Conservation (phyloP, 2,113 vertebrate genomes). For the Riparia riparia region DNA sequence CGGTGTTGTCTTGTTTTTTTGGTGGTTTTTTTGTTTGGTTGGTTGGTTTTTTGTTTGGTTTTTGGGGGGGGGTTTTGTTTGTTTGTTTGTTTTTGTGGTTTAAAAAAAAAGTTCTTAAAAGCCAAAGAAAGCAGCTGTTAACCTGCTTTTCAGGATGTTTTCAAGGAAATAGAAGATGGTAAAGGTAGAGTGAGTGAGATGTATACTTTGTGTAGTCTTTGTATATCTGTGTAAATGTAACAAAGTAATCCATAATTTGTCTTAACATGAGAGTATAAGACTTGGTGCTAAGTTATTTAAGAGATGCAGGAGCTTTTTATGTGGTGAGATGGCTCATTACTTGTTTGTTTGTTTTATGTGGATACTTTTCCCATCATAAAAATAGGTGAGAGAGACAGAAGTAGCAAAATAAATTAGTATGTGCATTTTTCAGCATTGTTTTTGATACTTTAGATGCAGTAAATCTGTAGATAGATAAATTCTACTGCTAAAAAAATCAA, state of each 20-base stretch:
- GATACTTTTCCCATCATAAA: not conserved
- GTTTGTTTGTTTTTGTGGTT: too few relatives aligned
- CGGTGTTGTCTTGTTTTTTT: conserved; percentile 53
- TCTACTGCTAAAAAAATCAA: not conserved
- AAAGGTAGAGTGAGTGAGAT: not conserved
- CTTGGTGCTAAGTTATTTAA: not conserved
- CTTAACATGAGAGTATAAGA: not conserved
- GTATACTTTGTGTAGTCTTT: not conserved
- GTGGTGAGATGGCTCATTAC: not conserved
- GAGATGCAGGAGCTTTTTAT: not conserved
- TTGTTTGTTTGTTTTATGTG: not conserved
- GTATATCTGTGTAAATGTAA: not conserved
- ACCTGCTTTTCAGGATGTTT: conserved; percentile 75
- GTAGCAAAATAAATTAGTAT: not conserved
- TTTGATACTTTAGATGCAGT: not conserved
- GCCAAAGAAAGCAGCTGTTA: conserved; percentile 83
- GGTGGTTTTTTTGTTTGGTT: too few relatives aligned
- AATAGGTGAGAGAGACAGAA: not conserved
- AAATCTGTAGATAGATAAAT: not conserved
- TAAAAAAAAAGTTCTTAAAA: conserved; percentile 82
- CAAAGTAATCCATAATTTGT: not conserved
- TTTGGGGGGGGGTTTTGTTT: too few relatives aligned
- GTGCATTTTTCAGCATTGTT: not conserved
- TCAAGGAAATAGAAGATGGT: conserved; percentile 76
- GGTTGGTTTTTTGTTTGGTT: too few relatives aligned